A percentile compares a stretch with the other conserved stretches of the same genome.
phyloP scores from a whole-genome alignment of 2,888 invertebrate species.

The Lasioglossum pauxillum region DNA sequence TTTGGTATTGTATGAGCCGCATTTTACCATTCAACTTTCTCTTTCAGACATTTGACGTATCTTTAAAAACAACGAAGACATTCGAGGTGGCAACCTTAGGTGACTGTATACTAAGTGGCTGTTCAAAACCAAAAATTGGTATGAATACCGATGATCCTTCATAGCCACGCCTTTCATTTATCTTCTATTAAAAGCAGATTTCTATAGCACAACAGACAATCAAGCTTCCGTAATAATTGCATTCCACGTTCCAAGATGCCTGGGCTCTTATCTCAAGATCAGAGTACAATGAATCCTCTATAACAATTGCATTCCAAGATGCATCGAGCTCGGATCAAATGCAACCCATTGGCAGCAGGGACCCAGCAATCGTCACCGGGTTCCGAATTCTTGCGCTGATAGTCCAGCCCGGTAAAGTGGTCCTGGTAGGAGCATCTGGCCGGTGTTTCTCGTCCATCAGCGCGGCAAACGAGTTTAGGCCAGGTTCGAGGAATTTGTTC shows the following conservation, averaged over 20 bases:
- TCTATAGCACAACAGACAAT: too few species aligned
- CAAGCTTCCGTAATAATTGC: not conserved
- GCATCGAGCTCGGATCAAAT: not conserved
- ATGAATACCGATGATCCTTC: too few species aligned
- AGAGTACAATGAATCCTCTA: not conserved
- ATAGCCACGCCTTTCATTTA: too few species aligned
- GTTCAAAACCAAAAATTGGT: too few species aligned
- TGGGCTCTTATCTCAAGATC: not conserved
- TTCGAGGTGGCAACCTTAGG: too few species aligned
- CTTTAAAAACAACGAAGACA: too few species aligned
- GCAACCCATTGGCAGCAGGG: not conserved
- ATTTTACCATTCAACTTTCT: too few species aligned
- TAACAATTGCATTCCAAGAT: not conserved
- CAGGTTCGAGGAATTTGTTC: constrained; percentile 62
- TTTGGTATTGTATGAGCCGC: too few species aligned
- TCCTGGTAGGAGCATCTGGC: constrained; percentile 44
- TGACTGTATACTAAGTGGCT: not conserved
- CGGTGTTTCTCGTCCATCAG: constrained; percentile 63
- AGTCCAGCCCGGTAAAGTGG: constrained; percentile 30
- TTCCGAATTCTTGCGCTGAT: constrained; percentile 16
- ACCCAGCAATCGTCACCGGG: not conserved
- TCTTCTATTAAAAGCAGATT: not conserved
- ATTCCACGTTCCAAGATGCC: not conserved
- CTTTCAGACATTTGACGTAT: too few species aligned
- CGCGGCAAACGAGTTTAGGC: constrained; percentile 65